Conservation (phyloP, 2,797 vertebrate species). For the Tinamus major region DNA sequence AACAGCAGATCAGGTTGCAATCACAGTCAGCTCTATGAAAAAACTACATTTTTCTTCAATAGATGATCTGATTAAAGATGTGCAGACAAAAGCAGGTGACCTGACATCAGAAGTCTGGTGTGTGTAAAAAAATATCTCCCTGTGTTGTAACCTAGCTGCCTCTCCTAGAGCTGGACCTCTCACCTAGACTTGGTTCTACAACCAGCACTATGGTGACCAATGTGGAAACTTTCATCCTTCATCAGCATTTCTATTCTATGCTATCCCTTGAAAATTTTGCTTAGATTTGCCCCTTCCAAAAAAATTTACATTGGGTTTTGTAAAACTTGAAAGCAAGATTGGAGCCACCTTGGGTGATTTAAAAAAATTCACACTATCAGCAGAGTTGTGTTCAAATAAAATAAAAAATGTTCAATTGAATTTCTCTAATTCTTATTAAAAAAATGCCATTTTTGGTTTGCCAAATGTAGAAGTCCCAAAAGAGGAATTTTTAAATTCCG, state of each 20-base stretch:
- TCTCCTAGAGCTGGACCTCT: background rate
- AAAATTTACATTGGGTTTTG: background rate
- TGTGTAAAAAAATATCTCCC: background rate
- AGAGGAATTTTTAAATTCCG: background rate
- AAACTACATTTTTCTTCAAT: background rate
- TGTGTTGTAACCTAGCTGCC: background rate
- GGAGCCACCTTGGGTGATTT: background rate
- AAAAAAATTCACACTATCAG: background rate
- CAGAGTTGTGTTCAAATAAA: background rate
- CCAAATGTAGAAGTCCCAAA: background rate
- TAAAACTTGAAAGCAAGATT: background rate
- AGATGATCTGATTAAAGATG: slow-evolving; percentile 40
- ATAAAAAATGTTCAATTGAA: background rate
- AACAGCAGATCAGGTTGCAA: background rate
- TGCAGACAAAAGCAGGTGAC: background rate
- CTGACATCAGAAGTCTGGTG: background rate
- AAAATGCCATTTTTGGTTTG: background rate
- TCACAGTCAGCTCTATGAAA: background rate
- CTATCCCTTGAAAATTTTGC: background rate
- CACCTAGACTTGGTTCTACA: background rate
- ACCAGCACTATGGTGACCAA: background rate
- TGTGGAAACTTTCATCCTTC: background rate
- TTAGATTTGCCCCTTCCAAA: background rate
- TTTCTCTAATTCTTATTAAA: background rate
- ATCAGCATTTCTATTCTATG: background rate